These are phyloP conservation scores for Paedocypris sp. DNA, from an alignment of 2,113 vertebrate genomes.

Conservation along the genomic window DNA sequence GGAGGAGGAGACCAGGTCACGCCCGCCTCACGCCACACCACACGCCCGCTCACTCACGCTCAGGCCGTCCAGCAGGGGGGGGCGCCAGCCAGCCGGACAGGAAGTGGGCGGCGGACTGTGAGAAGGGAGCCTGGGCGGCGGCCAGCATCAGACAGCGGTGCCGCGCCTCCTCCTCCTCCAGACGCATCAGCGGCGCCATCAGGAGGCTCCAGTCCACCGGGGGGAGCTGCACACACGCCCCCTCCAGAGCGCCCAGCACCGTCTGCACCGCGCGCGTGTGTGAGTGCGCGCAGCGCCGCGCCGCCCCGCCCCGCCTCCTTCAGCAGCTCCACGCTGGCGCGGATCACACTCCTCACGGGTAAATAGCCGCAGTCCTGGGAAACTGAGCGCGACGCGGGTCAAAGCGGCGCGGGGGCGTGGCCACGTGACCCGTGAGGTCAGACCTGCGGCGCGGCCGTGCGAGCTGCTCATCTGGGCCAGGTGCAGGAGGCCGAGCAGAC, in stretches of 20 bases:
- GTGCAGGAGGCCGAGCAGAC: conserved; percentile 78
- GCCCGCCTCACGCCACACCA: no score
- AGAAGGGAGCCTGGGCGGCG: conserved; percentile 74
- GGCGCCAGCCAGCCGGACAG: conserved; percentile 79
- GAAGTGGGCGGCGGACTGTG: conserved; percentile 77
- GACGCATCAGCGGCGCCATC: conserved; percentile 86
- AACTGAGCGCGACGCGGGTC: no score
- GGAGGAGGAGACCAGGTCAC: background rate
- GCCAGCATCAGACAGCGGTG: conserved; percentile 74
- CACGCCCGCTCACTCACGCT: conserved; percentile 80
- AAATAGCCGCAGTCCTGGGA: conserved; percentile 88
- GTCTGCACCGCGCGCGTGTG: no score
- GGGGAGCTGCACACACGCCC: no score
- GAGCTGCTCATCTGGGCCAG: conserved; percentile 72
- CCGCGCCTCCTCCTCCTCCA: conserved; percentile 83
- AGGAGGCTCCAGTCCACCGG: conserved; percentile 69
- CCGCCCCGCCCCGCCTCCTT: conserved; percentile 82
- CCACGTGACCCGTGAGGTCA: conserved; percentile 1
- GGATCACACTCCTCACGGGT: conserved; percentile 80
- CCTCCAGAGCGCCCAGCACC: conserved; percentile 65
- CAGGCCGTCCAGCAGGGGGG: conserved; percentile 74
- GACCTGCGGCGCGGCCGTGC: conserved; percentile 78
- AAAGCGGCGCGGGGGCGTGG: conserved; percentile 16
- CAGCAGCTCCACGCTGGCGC: conserved; percentile 67
- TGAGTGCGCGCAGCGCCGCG: no score